phyloP scores from a whole-genome alignment of 1,140 invertebrate species.

The Aphaenogaster rudis region DNA sequence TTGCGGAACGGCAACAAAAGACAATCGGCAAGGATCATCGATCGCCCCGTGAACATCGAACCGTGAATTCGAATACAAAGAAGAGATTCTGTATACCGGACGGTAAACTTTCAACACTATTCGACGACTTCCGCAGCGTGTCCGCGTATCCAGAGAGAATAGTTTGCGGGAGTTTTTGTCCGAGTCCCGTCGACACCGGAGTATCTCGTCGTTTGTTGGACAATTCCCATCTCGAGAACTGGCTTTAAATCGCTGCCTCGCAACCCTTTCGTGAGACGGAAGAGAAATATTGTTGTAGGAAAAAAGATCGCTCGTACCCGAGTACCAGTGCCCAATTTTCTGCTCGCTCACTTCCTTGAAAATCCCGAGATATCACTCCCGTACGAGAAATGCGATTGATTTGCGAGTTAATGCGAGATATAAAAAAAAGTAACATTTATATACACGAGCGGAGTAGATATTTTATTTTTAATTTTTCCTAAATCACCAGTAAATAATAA shows the following conservation, averaged over 20 bases:
- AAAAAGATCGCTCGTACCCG: constrained; percentile 66
- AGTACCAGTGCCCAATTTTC: constrained; percentile 36
- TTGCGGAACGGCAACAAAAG: neutral
- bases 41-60: constrained; percentile 38
- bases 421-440: constrained; percentile 7
- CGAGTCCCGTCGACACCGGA: constrained; percentile 59
- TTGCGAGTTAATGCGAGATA: neutral
- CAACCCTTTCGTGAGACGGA: constrained; percentile 52
- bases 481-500: too few species aligned
- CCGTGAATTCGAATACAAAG: constrained; percentile 58
- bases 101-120: constrained; percentile 43
- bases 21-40: constrained; percentile 10
- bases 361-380: neutral
- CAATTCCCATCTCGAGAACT: constrained; percentile 66
- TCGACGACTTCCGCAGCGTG: constrained; percentile 41
- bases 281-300: constrained; percentile 71
- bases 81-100: constrained; percentile 38
- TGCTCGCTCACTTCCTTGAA: constrained; percentile 20
- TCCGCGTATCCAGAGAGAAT: constrained; percentile 61
- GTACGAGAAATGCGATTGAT: constrained; percentile 19
- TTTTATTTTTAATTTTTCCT: neutral
- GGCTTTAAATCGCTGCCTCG: constrained; percentile 69
- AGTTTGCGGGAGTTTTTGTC: constrained; percentile 60
- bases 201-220: constrained; percentile 62
- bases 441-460: neutral